A percentile compares a stretch with the other conserved stretches of the same genome.
Conservation (phyloP, 2,113 vertebrate species). For the Rana temporaria region DNA sequence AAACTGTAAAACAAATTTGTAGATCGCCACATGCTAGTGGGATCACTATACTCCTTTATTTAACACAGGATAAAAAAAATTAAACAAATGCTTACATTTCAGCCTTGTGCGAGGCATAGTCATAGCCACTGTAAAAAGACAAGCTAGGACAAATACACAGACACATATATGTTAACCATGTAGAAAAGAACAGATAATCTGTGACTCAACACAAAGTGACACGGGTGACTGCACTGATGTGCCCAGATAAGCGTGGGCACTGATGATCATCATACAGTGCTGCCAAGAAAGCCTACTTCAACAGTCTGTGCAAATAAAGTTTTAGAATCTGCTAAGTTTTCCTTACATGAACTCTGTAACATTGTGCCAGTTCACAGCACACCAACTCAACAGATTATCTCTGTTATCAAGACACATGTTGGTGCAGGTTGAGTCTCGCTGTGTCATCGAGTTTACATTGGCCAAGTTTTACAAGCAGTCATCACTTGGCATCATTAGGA, state of each 20-base stretch:
- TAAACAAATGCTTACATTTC: no score
- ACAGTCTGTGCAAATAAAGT: conserved; percentile 52
- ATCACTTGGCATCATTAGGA: conserved; percentile 9
- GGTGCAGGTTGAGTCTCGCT: conserved; percentile 10
- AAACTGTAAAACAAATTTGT: no score
- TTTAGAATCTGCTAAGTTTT: conserved; percentile 20
- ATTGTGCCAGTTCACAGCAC: neutral
- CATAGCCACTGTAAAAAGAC: no score
- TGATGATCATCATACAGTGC: conserved; percentile 21
- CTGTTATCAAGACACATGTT: conserved; percentile 40
- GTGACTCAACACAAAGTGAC: conserved; percentile 39
- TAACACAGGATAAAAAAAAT: no score
- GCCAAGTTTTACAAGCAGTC: conserved; percentile 31
- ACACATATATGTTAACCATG: neutral
- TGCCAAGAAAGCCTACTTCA: conserved; percentile 49
- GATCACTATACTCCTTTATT: no score
- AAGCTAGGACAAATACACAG: neutral
- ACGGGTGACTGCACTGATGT: conserved; percentile 33
- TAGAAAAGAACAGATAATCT: conserved; percentile 30
- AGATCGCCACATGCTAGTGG: no score
- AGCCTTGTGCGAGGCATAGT: no score
- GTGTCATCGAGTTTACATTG: conserved; percentile 9
- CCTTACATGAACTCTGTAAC: conserved; percentile 45
- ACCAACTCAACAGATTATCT: conserved; percentile 26
- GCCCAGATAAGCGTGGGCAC: conserved; percentile 49